These are phyloP conservation scores for Mactra quadrangularis DNA, from an alignment of 1,140 invertebrate species.

Conservation along the genomic window DNA sequence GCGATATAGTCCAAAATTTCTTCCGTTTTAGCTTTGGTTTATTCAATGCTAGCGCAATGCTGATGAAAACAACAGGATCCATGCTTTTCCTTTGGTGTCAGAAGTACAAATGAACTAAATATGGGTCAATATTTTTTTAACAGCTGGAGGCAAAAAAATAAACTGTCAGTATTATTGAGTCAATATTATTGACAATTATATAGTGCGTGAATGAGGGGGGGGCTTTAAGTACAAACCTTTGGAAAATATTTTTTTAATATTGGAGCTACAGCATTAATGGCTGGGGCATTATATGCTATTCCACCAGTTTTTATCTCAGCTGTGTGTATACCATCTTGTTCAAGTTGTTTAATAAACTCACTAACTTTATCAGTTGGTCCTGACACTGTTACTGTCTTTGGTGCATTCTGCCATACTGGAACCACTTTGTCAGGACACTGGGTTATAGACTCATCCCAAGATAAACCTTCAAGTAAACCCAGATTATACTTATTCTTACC, in stretches of 20 bases:
- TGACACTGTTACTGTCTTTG: constrained; percentile 96
- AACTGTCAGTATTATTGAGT: too few species aligned
- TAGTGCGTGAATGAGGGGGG: too few species aligned
- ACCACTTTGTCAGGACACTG: constrained; percentile 90
- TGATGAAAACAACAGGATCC: too few species aligned
- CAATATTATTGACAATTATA: too few species aligned
- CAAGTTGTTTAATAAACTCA: constrained; percentile 89
- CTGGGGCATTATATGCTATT: constrained; percentile 97
- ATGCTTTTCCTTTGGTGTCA: too few species aligned
- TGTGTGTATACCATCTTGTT: constrained; percentile 92
- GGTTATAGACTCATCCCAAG: constrained; percentile 92
- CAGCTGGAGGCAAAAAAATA: too few species aligned
- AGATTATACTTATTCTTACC: not conserved
- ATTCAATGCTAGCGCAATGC: too few species aligned
- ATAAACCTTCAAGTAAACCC: constrained; percentile 87
- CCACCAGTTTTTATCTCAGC: constrained; percentile 94
- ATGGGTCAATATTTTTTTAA: too few species aligned
- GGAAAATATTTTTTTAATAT: constrained; percentile 90
- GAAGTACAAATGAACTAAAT: too few species aligned
- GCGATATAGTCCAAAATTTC: too few species aligned
- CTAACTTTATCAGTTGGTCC: constrained; percentile 90
- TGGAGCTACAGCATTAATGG: constrained; percentile 93
- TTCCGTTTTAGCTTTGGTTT: too few species aligned
- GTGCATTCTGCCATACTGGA: constrained; percentile 96
- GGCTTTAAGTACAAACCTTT: constrained; percentile 87